phyloP scores from a whole-genome alignment of 2,113 vertebrate species.

The Sylvietta virens region DNA sequence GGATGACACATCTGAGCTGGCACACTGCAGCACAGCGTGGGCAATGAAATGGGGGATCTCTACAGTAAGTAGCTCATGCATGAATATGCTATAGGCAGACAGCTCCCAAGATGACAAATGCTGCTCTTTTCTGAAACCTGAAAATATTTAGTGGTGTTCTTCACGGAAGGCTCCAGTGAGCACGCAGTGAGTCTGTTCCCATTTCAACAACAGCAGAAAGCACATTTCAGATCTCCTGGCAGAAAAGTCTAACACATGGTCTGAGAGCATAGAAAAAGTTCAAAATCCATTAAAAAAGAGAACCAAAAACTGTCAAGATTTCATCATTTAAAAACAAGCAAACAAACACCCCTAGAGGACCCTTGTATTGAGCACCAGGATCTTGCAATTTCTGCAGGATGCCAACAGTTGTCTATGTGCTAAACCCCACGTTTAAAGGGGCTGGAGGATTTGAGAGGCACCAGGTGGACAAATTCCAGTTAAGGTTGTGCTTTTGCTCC shows the following conservation, averaged over 20 bases:
- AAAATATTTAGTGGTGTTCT: neutral
- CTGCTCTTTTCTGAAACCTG: neutral
- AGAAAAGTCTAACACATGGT: neutral
- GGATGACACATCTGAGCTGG: neutral
- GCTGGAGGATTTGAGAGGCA: neutral
- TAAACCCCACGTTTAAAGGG: fast-evolving
- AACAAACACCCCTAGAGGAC: neutral
- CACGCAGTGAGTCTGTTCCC: neutral
- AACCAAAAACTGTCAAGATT: neutral
- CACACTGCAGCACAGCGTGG: neutral
- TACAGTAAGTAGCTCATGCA: neutral
- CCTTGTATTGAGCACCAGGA: neutral
- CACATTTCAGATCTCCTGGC: neutral
- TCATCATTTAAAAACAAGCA: neutral
- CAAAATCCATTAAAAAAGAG: neutral
- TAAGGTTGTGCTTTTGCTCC: neutral
- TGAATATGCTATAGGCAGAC: neutral
- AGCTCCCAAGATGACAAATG: neutral
- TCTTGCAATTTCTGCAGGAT: neutral
- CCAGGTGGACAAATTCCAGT: neutral
- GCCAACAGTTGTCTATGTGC: neutral
- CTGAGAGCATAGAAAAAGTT: neutral
- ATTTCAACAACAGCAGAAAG: neutral
- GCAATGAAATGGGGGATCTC: neutral
- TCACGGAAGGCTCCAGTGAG: neutral